Base-by-base conservation (phyloP, 2,113 vertebrate species). In the Melanerpes formicivorus region DNA sequence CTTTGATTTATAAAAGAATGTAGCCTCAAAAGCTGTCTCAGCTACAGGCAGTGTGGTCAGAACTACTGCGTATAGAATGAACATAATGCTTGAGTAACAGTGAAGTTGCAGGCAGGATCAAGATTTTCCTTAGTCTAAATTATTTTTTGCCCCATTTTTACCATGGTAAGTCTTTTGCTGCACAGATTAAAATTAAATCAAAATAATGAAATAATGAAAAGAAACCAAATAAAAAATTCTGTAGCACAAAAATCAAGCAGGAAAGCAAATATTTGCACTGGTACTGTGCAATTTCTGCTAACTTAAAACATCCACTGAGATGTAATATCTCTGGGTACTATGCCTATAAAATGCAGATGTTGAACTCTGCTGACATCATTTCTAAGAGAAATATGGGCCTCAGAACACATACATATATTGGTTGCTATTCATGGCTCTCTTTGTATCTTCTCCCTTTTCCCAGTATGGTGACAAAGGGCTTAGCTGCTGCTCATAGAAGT, bases 1-100 rank as follows among this genome's bases (percentile, higher is more conserved):
- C 71, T 93, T 88, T 84, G 74, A 91, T 77, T 25, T 63, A 69
- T 40, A 56, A 87, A 92, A 62, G 74, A 93, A 70, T 76, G 78
- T 59, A 93, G 86, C 87, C 64, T 79, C 54, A 32, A 90, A 50
- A 91, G 90, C 50, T 6, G 71, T 90, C 66, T 78, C 52, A 74
- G 44, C 54, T 72, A 71, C 50, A 79, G 23, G 46, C 56, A 90
- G 21, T 30, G 14, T 14, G 50, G 8, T 73, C 75, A 95, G 50
- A 78, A 74, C 19, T 84, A 50, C 58, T 81, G 32, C 63, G 37
- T 17, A 72, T 29, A 42, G 76, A 88, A 21, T 34, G 37, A 58
- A 62, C 14, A 27, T 62, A 71, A 54, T 16, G n/a, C 56, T 75
- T 62, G 71, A 70, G 19, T 44, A 78, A 84, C 42, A 78, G 14